Evolutionary conservation across 64 coral and sea anemone genomes (phyloP), one percentile per base, ranked within the genome.

Genomic region (Dendronephthya gigantea): DNA sequence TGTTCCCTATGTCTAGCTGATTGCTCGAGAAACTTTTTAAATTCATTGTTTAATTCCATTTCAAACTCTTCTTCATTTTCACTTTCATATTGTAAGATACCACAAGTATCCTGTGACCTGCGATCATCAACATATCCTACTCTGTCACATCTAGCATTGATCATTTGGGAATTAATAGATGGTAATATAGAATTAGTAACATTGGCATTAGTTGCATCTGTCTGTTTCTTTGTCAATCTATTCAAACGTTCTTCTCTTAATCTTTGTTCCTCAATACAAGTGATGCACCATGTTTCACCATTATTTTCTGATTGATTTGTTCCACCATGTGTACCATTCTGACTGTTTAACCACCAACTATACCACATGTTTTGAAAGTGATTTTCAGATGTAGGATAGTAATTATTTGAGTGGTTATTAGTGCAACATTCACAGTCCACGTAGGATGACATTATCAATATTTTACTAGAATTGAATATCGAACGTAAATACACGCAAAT

Each of bases 11-110:
- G 72, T 29, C 32, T 79, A 35, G 72, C 72, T 2, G 72, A 79
- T 79, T 79, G 72, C 72, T 79, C 72, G 7, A 79, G 72, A 79
- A 79, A 79, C 22, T 79, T 34, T 29, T 79, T 79, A 79, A 79
- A 79, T 0, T 79, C 72, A 79, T 79, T 34, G 72, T 79, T 29
- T 79, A 79, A 79, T 79, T 79, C 72, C 30, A 79, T 79, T 79
- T 79, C 72, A 34, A 79, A 79, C 17, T 79, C 72, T 4, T 79
- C 72, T 0, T 29, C 25, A 19, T 39, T 33, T 9, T 3, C 5
- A 33, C 22, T 19, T 34, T 28, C 72, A 35, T 34, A 33, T 34
- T 79, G 72, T 34, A 45, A 45, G 11, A 45, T 45, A 6, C 41
- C 11, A 11, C 36, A 29, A 35, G 37, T 33, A 34, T 79, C 15